Evolutionary conservation across 1,140 invertebrate species (phyloP).

Genomic region (Luehdorfia chinensis): DNA sequence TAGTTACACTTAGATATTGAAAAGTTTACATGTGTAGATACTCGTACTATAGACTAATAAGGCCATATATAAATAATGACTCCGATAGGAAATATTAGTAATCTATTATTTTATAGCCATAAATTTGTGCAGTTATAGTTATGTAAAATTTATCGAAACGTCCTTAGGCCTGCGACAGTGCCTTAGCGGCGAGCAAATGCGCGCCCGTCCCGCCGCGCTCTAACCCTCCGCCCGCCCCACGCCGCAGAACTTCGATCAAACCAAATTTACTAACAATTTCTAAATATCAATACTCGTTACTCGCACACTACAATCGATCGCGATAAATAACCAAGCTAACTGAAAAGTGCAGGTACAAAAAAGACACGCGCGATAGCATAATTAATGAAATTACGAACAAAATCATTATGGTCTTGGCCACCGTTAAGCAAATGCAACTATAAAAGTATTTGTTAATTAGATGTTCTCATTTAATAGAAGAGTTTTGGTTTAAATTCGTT

Average conservation of each 20-base stretch:
- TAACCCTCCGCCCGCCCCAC: not conserved
- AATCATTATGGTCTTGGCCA: constrained; percentile 2
- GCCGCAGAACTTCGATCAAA: not conserved
- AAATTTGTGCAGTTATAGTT: too few species aligned
- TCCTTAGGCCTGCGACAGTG: constrained; percentile 46
- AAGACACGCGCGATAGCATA: constrained; percentile 8
- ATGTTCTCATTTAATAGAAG: too few species aligned
- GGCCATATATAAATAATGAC: too few species aligned
- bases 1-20: too few species aligned
- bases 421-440: not conserved
- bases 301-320: constrained; percentile 4
- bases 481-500: too few species aligned
- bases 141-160: constrained; percentile 8
- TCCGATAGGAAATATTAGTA: too few species aligned
- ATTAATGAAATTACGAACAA: constrained; percentile 4
- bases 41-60: too few species aligned
- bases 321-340: not conserved
- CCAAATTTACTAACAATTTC: not conserved
- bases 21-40: too few species aligned
- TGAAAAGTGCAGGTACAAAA: not conserved
- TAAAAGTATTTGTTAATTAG: too few species aligned
- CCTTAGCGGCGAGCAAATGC: constrained; percentile 54
- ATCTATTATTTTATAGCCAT: too few species aligned
- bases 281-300: not conserved
- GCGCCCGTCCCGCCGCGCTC: constrained; percentile 29